phyloP scores from a whole-genome alignment of 2,797 vertebrate species.

The Ctenopoma kingsleyae region DNA sequence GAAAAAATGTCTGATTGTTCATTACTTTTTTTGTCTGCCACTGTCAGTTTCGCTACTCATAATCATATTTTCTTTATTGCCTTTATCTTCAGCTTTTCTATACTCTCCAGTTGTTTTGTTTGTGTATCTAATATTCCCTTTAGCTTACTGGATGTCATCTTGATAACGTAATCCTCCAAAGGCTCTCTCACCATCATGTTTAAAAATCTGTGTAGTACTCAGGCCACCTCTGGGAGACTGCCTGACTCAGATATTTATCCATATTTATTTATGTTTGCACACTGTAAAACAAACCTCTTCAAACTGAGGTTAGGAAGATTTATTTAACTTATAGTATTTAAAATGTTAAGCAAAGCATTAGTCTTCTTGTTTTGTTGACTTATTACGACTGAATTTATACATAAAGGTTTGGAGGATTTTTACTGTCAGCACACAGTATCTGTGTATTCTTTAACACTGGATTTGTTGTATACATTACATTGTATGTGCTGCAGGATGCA shows the following conservation, averaged over 20 bases:
- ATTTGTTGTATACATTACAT: constrained; percentile 34
- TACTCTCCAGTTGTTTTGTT: constrained; percentile 33
- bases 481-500: constrained; percentile 43
- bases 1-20: constrained; percentile 33
- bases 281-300: constrained; percentile 38
- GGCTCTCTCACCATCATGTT: constrained; percentile 35
- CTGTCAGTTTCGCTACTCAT: constrained; percentile 18
- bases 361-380: constrained; percentile 42
- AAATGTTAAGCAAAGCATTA: constrained; percentile 19
- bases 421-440: constrained; percentile 69
- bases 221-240: constrained; percentile 52
- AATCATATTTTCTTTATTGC: neutral
- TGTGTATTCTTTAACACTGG: constrained; percentile 62
- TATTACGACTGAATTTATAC: constrained; percentile 37
- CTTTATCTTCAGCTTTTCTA: constrained; percentile 5
- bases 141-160: constrained; percentile 39
- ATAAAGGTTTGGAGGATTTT: constrained; percentile 38
- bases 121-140: constrained; percentile 21
- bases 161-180: constrained; percentile 32
- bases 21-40: constrained; percentile 32
- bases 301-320: constrained; percentile 32
- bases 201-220: constrained; percentile 57
- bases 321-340: constrained; percentile 59
- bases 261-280: constrained; percentile 76
- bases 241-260: constrained; percentile 68